Evolutionary conservation across 2,888 invertebrate species (phyloP).

Genomic region (Tetramorium bicarinatum): DNA sequence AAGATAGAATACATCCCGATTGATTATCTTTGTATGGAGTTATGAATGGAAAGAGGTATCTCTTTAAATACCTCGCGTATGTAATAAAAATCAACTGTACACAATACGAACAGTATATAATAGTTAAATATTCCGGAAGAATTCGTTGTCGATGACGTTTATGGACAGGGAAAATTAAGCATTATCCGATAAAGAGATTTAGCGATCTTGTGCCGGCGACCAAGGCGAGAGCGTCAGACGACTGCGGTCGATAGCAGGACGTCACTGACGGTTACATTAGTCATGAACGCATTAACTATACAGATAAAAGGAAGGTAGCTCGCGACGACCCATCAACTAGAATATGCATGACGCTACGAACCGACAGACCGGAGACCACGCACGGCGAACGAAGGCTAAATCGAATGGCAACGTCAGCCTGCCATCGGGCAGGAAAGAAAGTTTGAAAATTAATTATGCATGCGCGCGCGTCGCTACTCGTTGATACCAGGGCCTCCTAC

Average conservation of each 20-base stretch:
- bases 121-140: neutral
- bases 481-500: constrained; percentile 42
- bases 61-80: neutral
- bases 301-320: constrained; percentile 76
- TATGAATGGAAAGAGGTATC: neutral
- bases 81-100: neutral
- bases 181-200: constrained; percentile 42
- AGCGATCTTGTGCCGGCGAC: constrained; percentile 27
- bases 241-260: constrained; percentile 69
- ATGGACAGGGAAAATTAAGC: neutral
- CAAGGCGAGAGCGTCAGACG: constrained; percentile 43
- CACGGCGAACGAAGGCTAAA: constrained; percentile 60
- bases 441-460: constrained; percentile 73
- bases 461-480: constrained; percentile 49
- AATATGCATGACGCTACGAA: constrained; percentile 78
- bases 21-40: constrained; percentile 32
- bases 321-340: constrained; percentile 75
- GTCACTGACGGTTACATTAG: constrained; percentile 73
- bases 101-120: neutral
- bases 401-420: constrained; percentile 70
- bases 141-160: constrained; percentile 13
- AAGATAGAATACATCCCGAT: constrained; percentile 10
- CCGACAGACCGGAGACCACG: constrained; percentile 55
- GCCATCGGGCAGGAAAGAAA: constrained; percentile 61
- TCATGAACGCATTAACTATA: constrained; percentile 78